These are phyloP conservation scores for Apodemus speciosus DNA, from an alignment of 2,113 vertebrate genomes.

Conservation along the genomic window DNA sequence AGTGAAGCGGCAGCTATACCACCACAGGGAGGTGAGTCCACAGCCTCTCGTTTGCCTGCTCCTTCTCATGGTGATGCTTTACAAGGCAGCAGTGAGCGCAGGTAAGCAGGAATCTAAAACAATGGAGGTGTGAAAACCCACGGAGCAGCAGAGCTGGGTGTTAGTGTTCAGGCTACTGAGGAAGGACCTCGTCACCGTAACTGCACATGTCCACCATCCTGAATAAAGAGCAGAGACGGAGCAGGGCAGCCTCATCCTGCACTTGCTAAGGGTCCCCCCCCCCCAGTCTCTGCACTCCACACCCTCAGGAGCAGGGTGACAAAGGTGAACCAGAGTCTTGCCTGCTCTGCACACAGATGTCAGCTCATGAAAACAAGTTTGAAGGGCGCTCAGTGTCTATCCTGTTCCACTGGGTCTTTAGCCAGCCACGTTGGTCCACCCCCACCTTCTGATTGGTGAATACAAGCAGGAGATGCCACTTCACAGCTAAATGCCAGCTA, in stretches of 20 bases:
- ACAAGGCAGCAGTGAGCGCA: background rate
- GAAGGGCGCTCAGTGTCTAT: background rate
- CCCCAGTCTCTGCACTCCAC: background rate
- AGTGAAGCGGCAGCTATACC: background rate
- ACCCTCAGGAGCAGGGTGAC: background rate
- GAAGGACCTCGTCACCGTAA: background rate
- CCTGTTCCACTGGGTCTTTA: background rate
- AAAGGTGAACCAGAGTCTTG: background rate
- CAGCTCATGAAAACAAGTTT: background rate
- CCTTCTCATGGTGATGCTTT: background rate
- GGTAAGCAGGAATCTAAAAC: background rate
- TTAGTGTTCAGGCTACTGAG: background rate
- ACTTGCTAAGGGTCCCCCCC: conserved; percentile 1
- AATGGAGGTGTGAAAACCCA: background rate
- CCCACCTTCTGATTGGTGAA: background rate
- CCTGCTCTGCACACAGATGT: background rate
- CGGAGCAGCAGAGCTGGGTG: background rate
- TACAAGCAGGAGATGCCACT: background rate
- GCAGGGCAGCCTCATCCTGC: background rate
- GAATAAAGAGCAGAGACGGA: background rate
- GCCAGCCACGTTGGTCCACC: background rate
- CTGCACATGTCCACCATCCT: background rate
- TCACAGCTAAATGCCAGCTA: conserved; percentile 12
- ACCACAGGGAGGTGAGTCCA: background rate
- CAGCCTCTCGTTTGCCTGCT: background rate